Base-by-base conservation (phyloP, 2,888 invertebrate genomes). In the Seladonia tumulorum region DNA sequence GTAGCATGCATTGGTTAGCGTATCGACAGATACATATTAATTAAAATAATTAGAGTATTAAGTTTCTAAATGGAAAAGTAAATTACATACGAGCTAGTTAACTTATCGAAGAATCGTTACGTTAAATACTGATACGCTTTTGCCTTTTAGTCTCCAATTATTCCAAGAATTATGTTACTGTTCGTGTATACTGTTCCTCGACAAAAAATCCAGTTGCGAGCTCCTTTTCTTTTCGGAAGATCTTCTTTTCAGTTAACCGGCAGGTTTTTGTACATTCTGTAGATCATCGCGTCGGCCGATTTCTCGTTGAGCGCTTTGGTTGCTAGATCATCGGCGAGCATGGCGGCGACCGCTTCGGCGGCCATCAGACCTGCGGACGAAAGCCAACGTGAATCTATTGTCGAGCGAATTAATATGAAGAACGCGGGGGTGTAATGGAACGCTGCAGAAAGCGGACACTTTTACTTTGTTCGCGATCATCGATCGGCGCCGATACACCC, bases 261-360 rank as follows among this genome's bases (percentile, higher is more conserved):
- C 22, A 93, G 90, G 90, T 93, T 93, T 81, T 94, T 94, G 88
- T 95, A 95, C 94, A 95, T 94, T 85, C 91, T 94, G 88, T 94
- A 95, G 39, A 95, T 92, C 81, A 93, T 92, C 29, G 94, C 93
- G 76, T 95, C 94, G 68, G 94, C 91, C 22, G 91, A 90, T 88
- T 92, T 93, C 73, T 94, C 94, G 88, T 88, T 94, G 35, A 95
- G 92, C 18, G 93, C 94, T 79, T 95, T 95, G 25, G 93, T 94
- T 7, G 94, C 92, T 85, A 95, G 89, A 83, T 95, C 94, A 80
- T 95, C 94, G 78, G 93, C 94, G 45, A 95, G 90, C 94, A 95
- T 95, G 45, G 95, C 95, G 18, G 94, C 95, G 18, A 95, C 94
- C 73, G 95, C 94, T 90, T 95, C 94, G 45, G 94, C 94, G 49